Percentiles rank a stretch among this genome's conserved stretches.
Conservation (phyloP, 1,140 invertebrate species). For the Ylistrum balloti region DNA sequence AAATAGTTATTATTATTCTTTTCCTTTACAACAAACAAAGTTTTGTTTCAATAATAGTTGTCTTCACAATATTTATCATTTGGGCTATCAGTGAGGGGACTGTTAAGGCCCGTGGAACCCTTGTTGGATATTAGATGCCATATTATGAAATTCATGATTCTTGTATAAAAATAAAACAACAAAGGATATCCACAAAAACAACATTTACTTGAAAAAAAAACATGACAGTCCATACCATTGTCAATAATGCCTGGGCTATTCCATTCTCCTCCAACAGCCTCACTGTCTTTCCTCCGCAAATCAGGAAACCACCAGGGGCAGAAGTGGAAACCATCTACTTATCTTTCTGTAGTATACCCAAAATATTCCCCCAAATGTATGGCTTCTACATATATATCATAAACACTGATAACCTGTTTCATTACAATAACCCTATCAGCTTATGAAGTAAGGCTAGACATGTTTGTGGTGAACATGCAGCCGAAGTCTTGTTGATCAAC, state of each 20-base stretch:
- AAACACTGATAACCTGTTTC: constrained; percentile 18
- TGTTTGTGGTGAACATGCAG: not conserved
- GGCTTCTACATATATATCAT: constrained; percentile 19
- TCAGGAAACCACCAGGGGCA: constrained; percentile 31
- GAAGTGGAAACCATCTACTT: constrained; percentile 25
- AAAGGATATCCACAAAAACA: constrained; percentile 70
- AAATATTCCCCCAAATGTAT: not conserved
- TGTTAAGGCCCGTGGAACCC: no score
- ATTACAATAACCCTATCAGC: constrained; percentile 24
- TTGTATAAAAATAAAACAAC: constrained; percentile 47
- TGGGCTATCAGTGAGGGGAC: no score
- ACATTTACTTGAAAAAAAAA: constrained; percentile 76
- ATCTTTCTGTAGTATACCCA: not conserved
- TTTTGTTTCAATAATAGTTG: no score
- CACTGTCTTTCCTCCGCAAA: not conserved
- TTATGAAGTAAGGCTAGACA: not conserved
- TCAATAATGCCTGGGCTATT: constrained; percentile 53
- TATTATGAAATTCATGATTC: no score
- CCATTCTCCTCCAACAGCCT: not conserved
- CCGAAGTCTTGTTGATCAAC: not conserved
- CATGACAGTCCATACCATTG: constrained; percentile 60
- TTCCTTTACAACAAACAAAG: no score
- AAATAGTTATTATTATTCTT: no score
- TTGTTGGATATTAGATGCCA: no score
- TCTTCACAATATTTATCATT: no score